phyloP scores from a whole-genome alignment of 2,888 invertebrate species.

The Andrena bucephala region DNA sequence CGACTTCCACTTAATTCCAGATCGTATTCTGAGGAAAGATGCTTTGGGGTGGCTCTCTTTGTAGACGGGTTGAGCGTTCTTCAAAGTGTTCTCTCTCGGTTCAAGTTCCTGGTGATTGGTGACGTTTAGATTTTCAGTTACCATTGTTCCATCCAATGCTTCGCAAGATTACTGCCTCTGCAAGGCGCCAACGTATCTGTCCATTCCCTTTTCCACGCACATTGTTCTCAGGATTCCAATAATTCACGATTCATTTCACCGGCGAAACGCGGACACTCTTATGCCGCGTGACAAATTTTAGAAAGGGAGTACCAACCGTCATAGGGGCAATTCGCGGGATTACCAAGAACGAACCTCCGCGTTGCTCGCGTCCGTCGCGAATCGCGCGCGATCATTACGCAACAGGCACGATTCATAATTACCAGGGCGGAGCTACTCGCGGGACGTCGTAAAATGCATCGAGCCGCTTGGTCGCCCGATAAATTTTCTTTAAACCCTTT shows the following conservation, averaged over 20 bases:
- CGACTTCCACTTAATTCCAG: too few species aligned
- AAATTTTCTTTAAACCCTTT: constrained; percentile 47
- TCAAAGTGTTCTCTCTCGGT: too few species aligned
- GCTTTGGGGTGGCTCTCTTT: too few species aligned
- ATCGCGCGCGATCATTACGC: neutral
- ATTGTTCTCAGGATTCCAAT: neutral
- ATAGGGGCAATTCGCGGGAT: neutral
- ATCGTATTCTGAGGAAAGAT: too few species aligned
- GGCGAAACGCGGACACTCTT: neutral
- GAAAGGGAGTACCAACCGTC: neutral
- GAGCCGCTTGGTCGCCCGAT: constrained; percentile 26
- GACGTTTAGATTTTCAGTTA: too few species aligned
- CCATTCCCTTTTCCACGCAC: neutral
- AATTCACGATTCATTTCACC: neutral
- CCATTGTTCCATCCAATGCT: too few species aligned
- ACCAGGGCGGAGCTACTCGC: neutral
- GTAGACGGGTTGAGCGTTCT: too few species aligned
- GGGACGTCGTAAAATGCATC: constrained; percentile 5
- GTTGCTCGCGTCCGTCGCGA: neutral
- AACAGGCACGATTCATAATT: constrained; percentile 21
- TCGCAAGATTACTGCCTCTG: too few species aligned
- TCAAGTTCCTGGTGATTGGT: too few species aligned
- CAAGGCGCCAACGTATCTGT: neutral
- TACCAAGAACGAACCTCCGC: neutral
- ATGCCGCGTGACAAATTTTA: constrained; percentile 20